Evolutionary conservation across 2,797 vertebrate genomes (phyloP), one percentile per base, ranked within the genome.

Genomic region (Pteropus rufus): DNA sequence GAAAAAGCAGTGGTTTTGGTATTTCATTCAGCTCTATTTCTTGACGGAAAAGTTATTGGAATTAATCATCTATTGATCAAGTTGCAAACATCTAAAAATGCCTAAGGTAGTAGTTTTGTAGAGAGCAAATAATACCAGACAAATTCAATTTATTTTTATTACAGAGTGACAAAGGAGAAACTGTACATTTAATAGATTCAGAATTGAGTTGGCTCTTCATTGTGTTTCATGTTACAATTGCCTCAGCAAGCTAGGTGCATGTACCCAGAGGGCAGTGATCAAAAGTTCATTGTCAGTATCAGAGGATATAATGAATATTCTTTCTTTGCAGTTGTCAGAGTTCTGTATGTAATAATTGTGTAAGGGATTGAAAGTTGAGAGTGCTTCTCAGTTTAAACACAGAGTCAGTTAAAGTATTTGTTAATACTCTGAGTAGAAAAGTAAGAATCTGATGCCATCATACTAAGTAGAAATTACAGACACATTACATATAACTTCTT

Each of bases 31-130:
- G 31, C 29, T 52, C 18, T 39, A 11, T 56, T 93, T 83, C 60
- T 70, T 89, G 29, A 44, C 76, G 26, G 39, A 46, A 94, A 86
- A n/a, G 10, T 95, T 94, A 86, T 76, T 95, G 81, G 56, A 94
- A 77, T 90, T 87, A 82, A 88, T 84, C 36, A 80, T 67, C 44
- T 21, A 39, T 70, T 67, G 44, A 79, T 84, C 16, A 87, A 95
- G 90, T 90, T 91, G 1, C n/a, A 94, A 60, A 82, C 12, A 10
- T 86, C 83, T 83, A 34, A 89, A 96, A 80, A 76, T 49, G 24
- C 49, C 67, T 83, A 91, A 70, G n/a, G 18, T 87, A 24, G 39
- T 52, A 86, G 69, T 60, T 91, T 89, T 79, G 24, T 80, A 46
- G 54, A 31, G n/a, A 83, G 54, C 21, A 96, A 82, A 62, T 60